Evolutionary conservation across 1,140 invertebrate genomes (phyloP).

Genomic region (Anoplophora glabripennis): DNA sequence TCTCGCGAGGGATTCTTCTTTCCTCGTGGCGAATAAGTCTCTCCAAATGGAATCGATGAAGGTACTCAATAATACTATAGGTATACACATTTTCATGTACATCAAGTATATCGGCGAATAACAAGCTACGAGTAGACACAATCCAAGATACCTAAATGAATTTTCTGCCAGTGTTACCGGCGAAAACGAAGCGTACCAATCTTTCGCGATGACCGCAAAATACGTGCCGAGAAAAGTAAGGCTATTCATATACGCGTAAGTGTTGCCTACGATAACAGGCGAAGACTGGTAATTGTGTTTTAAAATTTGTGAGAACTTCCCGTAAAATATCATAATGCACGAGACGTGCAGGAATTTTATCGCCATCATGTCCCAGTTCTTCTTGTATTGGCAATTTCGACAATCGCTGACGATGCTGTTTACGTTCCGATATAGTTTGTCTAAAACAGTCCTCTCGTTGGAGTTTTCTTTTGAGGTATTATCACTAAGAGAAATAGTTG

Average conservation of each 20-base stretch:
- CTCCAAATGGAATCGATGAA: conserved; percentile 16
- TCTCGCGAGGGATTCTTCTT: conserved; percentile 11
- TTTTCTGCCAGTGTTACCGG: conserved; percentile 10
- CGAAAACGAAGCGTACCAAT: conserved; percentile 1
- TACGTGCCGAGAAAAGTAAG: conserved; percentile 15
- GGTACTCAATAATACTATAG: conserved; percentile 15
- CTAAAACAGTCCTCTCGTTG: conserved; percentile 14
- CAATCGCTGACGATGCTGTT: conserved; percentile 3
- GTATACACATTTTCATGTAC: conserved; percentile 12
- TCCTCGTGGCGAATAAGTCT: conserved; percentile 18
- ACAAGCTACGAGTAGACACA: conserved; percentile 16
- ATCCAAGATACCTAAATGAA: conserved; percentile 4
- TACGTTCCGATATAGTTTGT: conserved; percentile 14
- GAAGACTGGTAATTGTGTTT: conserved; percentile 18
- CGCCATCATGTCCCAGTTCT: conserved; percentile 25
- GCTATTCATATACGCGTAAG: conserved; percentile 21
- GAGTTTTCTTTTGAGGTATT: conserved; percentile 10
- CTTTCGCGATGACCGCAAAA: neutral
- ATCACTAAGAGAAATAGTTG: too few species aligned
- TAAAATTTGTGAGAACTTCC: conserved; percentile 24
- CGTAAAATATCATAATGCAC: conserved; percentile 22
- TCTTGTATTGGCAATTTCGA: conserved; percentile 11
- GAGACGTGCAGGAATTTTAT: conserved; percentile 19
- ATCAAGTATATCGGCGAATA: conserved; percentile 21
- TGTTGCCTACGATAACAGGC: conserved; percentile 18